Base-by-base conservation (phyloP, 2,113 vertebrate species). In the Anarhynchus alexandrinus region DNA sequence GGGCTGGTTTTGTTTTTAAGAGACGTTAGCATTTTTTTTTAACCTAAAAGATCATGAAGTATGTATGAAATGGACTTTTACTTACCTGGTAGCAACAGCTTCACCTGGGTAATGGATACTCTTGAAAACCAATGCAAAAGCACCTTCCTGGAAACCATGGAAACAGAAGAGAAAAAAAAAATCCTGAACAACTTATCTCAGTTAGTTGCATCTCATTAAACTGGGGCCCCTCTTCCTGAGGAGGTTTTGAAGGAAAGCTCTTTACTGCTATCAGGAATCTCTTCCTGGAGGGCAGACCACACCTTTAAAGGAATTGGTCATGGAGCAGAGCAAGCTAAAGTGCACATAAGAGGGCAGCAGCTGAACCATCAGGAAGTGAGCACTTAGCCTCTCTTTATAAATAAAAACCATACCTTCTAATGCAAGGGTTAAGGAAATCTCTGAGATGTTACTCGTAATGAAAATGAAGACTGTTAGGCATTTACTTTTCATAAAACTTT, bases 111-210 rank as follows among this genome's bases (percentile, higher is more conserved):
- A 99, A 97, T 99, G 99, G 71, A 98, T 98, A 80, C 99, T 99
- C 98, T 99, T 99, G 97, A 99, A 99, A 96, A 99, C 99, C 93
- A 99, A 89, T 1, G 99, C 99, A 66, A 99, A 99, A 65, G 99
- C 99, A 5, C 99, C 99, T 97, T 99, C 99, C 99, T 99, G 93
- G 49, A 96, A 97, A 87, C 32, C 36, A 93, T 14, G 71, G 15
- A 67, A 87, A 88, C 14, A 83, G 22, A 86, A 57, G 11, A 70
- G 23, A 9, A 36, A 27, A 65, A 57, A 8, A 38, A 25, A 57
- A 12, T 64, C 51, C 55, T 78, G 20, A 79, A 74, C 25, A 85
- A 64, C 19, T 86, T 90, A 94, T 91, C 88, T 93, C 54, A 69
- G 30, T 80, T 73, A 86, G 71, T 36, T 65, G 42, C 76, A 85